phyloP scores from a whole-genome alignment of 2,888 invertebrate genomes.

The Apodemia mormo region DNA sequence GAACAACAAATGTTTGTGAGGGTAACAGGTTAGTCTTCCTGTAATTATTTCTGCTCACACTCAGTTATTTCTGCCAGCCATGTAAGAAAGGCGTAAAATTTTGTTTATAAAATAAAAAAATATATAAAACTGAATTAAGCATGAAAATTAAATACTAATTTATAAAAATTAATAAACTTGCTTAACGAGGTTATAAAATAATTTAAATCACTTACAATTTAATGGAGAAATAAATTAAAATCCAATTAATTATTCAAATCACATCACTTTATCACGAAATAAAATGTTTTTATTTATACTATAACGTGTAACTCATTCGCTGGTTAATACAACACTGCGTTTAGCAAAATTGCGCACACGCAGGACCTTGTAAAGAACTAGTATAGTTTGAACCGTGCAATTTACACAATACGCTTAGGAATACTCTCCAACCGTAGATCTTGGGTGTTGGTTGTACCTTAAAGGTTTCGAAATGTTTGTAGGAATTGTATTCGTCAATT shows the following conservation, averaged over 20 bases:
- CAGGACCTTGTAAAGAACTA: conserved; percentile 39
- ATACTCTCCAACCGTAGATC: conserved; percentile 12
- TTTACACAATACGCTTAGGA: conserved; percentile 25
- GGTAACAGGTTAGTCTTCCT: too few relatives aligned
- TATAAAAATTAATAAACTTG: too few relatives aligned
- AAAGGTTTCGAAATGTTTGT: neutral
- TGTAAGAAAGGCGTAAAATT: too few relatives aligned
- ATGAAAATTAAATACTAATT: too few relatives aligned
- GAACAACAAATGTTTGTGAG: too few relatives aligned
- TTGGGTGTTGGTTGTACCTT: conserved; percentile 18
- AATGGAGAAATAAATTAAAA: neutral
- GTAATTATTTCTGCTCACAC: too few relatives aligned
- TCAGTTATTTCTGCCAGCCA: too few relatives aligned
- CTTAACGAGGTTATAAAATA: neutral
- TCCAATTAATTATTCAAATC: neutral
- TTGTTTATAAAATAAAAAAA: too few relatives aligned
- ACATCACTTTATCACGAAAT: conserved; percentile 9
- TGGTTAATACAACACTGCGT: conserved; percentile 42
- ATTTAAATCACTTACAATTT: neutral
- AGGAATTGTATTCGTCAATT: conserved; percentile 4
- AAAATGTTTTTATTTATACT: neutral
- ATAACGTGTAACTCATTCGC: conserved; percentile 41
- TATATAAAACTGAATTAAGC: too few relatives aligned
- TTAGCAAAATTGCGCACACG: conserved; percentile 48
- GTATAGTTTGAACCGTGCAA: conserved; percentile 28